A percentile compares a stretch with the other conserved stretches of the same genome.
Conservation (phyloP, 2,888 invertebrate genomes). For the Mamestra brassicae region DNA sequence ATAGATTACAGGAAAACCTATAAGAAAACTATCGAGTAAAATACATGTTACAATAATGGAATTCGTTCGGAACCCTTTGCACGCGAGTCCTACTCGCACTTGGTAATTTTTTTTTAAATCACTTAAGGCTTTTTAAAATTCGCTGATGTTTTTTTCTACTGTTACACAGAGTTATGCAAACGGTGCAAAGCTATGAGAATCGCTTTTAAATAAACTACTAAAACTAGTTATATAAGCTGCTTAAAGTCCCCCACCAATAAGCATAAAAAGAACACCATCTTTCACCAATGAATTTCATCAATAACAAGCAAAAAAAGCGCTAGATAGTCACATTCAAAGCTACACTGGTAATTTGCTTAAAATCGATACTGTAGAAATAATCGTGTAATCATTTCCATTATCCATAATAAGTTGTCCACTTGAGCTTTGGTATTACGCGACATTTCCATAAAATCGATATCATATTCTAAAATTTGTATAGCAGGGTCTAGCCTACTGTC, state of each 20-base stretch:
- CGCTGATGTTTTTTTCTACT: neutral
- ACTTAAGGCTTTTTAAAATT: neutral
- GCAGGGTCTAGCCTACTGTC: neutral
- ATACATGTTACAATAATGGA: too few species aligned
- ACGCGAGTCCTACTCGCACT: too few species aligned
- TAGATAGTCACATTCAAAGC: neutral
- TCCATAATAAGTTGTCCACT: neutral
- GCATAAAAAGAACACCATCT: neutral
- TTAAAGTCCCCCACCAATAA: neutral
- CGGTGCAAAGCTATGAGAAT: neutral
- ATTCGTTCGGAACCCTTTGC: too few species aligned
- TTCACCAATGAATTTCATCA: neutral
- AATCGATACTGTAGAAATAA: slow-evolving; percentile 1
- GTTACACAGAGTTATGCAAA: neutral
- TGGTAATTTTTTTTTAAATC: too few species aligned
- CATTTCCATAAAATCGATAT: slow-evolving; percentile 23
- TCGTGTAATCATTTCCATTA: neutral
- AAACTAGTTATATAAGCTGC: neutral
- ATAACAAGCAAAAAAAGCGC: neutral
- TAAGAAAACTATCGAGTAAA: too few species aligned
- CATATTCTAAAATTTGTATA: slow-evolving; percentile 9
- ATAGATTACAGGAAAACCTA: too few species aligned
- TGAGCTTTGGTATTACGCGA: neutral
- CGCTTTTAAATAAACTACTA: neutral
- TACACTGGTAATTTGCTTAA: slow-evolving; percentile 5